Conservation (phyloP, 2,888 invertebrate species). For the Harmothoe impar region DNA sequence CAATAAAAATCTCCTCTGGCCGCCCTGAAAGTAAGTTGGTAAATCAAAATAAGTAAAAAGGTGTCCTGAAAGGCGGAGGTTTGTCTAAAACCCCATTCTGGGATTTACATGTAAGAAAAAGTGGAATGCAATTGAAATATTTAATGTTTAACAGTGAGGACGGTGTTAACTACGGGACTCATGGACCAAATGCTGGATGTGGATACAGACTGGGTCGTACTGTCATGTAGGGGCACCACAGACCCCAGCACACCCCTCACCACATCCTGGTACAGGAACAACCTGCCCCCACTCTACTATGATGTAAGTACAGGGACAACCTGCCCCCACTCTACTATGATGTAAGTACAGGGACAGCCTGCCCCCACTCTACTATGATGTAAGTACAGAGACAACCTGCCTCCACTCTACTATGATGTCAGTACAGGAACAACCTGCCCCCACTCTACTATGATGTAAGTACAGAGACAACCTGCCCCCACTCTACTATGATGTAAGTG, state of each 20-base stretch:
- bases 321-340: neutral
- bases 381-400: neutral
- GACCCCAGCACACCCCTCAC: slow-evolving; percentile 68
- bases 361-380: neutral
- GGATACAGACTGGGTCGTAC: neutral
- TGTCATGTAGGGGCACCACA: slow-evolving; percentile 34
- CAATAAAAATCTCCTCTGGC: no score
- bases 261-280: slow-evolving; percentile 60
- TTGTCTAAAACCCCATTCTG: no score
- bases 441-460: neutral
- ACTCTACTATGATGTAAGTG: neutral
- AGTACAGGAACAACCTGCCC: neutral
- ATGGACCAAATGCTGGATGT: neutral
- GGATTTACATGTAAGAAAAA: neutral
- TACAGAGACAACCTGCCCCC: neutral
- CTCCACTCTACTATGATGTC: neutral
- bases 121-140: neutral
- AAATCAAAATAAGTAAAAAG: no score
- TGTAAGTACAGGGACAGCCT: neutral
- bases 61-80: no score
- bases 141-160: slow-evolving; percentile 10
- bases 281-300: neutral
- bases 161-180: neutral
- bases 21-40: no score
- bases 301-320: neutral